These are phyloP conservation scores for Disparrhopalites patrizii DNA, from an alignment of 2,888 invertebrate genomes.

Conservation along the genomic window DNA sequence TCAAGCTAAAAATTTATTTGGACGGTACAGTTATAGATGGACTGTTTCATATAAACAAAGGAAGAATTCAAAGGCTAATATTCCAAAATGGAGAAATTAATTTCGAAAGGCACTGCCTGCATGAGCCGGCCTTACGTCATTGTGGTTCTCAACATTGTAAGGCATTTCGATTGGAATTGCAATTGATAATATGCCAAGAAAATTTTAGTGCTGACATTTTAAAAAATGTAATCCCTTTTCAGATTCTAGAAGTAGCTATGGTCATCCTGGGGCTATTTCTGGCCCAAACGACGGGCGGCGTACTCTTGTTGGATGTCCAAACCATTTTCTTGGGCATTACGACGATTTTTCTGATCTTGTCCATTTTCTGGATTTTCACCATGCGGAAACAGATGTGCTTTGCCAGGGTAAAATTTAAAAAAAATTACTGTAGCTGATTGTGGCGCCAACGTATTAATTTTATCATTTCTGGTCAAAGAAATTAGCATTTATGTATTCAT, in stretches of 20 bases:
- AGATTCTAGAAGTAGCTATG: background rate
- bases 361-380: background rate
- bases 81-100: too few species aligned
- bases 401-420: too few species aligned
- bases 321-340: background rate
- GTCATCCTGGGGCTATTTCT: background rate
- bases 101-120: too few species aligned
- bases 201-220: background rate
- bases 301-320: background rate
- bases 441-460: too few species aligned
- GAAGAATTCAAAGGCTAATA: too few species aligned
- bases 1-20: too few species aligned
- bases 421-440: too few species aligned
- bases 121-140: background rate
- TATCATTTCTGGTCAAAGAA: too few species aligned
- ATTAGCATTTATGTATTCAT: too few species aligned
- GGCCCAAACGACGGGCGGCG: background rate
- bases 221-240: background rate
- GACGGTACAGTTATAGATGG: too few species aligned
- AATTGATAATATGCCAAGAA: background rate
- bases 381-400: background rate
- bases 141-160: background rate
- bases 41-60: too few species aligned
- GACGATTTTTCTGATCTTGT: background rate
- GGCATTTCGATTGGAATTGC: background rate